Evolutionary conservation across 2,113 vertebrate genomes (phyloP).

Genomic region (Mesoclemmys tuberculata): DNA sequence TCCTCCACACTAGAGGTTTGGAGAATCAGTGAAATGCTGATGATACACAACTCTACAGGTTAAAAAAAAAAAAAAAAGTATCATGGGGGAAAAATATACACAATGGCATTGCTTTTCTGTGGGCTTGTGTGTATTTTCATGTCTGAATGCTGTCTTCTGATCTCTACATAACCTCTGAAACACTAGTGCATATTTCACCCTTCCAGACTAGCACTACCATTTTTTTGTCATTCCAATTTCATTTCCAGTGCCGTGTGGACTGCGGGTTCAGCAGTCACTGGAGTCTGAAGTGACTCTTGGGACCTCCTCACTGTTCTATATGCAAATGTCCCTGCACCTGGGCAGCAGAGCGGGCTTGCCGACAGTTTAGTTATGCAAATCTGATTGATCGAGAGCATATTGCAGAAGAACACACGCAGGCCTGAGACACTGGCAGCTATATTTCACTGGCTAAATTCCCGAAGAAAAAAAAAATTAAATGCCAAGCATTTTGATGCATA

Average conservation of each 20-base stretch:
- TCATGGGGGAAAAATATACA: neutral
- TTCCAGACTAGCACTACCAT: constrained; percentile 82
- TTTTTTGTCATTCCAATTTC: constrained; percentile 99
- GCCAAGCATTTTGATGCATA: constrained; percentile 85
- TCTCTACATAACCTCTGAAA: constrained; percentile 83
- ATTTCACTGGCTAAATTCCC: constrained; percentile 94
- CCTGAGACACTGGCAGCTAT: constrained; percentile 89
- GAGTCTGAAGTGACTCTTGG: constrained; percentile 99
- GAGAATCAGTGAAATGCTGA: neutral
- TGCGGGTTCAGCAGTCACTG: constrained; percentile 98
- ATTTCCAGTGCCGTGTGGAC: constrained; percentile 92
- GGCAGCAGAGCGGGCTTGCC: constrained; percentile 96
- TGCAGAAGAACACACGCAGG: constrained; percentile 88
- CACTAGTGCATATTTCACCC: constrained; percentile 82
- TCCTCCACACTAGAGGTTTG: neutral
- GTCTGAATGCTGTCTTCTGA: constrained; percentile 66
- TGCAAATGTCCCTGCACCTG: constrained; percentile 99
- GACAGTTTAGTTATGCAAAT: constrained; percentile 99
- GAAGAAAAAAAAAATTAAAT: constrained; percentile 83
- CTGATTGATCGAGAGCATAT: constrained; percentile 99
- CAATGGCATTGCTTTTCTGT: constrained; percentile 41
- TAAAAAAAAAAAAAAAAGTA: neutral
- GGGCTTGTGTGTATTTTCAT: constrained; percentile 34
- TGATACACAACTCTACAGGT: neutral
- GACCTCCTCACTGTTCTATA: constrained; percentile 99